Evolutionary conservation across 2,888 invertebrate genomes (phyloP).

Genomic region (Diplolepis rosae): DNA sequence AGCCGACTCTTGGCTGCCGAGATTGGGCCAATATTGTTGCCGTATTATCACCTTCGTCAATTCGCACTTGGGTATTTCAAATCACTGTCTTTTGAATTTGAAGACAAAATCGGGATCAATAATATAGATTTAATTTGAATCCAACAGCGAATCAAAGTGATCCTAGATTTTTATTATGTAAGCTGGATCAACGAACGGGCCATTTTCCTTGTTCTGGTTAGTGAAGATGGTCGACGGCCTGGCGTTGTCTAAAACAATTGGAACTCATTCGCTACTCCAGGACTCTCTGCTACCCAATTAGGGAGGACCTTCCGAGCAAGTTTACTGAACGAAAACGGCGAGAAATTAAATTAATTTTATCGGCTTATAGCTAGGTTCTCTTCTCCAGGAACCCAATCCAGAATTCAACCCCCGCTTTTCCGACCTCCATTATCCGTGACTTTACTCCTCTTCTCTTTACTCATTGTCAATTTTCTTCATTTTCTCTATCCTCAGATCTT

Average conservation of each 20-base stretch:
- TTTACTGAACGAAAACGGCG: conserved; percentile 46
- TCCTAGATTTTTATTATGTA: not conserved
- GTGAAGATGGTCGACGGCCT: conserved; percentile 38
- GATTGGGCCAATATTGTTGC: no score
- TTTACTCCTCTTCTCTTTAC: not conserved
- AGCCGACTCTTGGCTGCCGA: no score
- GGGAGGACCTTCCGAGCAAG: conserved; percentile 35
- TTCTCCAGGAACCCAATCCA: conserved; percentile 21
- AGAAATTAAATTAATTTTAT: conserved; percentile 63
- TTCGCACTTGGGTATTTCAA: no score
- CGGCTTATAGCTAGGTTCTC: conserved; percentile 45
- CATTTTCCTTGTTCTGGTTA: conserved; percentile 36
- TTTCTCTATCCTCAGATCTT: not conserved
- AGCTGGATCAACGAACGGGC: not conserved
- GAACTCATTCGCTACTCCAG: conserved; percentile 37
- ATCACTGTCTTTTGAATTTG: no score
- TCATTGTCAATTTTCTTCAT: not conserved
- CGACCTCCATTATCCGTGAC: not conserved
- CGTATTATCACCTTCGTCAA: no score
- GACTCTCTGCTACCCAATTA: conserved; percentile 44
- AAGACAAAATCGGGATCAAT: no score
- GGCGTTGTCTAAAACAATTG: conserved; percentile 44
- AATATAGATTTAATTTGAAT: no score
- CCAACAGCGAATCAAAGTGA: not conserved
- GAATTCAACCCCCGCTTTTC: not conserved